These are phyloP conservation scores for Eupeodes luniger DNA, from an alignment of 2,888 invertebrate species.

Conservation along the genomic window DNA sequence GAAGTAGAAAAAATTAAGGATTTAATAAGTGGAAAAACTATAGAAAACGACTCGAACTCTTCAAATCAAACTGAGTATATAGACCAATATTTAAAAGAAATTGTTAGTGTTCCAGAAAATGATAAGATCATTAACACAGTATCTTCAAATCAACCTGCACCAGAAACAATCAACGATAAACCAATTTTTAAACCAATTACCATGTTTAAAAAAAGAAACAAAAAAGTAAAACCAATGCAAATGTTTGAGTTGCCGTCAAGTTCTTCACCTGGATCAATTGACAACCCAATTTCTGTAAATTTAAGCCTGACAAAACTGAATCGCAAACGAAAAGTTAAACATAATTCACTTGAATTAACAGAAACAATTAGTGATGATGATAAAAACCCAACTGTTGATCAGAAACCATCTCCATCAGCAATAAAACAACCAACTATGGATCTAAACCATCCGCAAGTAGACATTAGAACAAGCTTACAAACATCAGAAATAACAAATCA, in stretches of 20 bases:
- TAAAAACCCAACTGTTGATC: not conserved
- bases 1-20: slow-evolving; percentile 10
- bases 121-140: not conserved
- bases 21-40: not conserved
- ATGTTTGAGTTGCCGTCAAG: not conserved
- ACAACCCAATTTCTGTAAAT: not conserved
- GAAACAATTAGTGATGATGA: not conserved
- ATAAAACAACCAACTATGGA: not conserved
- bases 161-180: not conserved
- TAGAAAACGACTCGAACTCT: not conserved
- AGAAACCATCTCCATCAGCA: not conserved
- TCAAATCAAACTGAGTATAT: not conserved
- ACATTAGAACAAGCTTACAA: not conserved
- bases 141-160: not conserved
- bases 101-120: not conserved
- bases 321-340: not conserved
- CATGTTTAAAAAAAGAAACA: not conserved
- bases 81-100: not conserved
- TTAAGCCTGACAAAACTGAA: not conserved
- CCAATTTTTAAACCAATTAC: not conserved
- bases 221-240: not conserved
- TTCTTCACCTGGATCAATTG: not conserved
- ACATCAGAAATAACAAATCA: not conserved
- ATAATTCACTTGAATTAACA: not conserved
- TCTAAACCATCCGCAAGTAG: not conserved